A percentile compares a stretch with the other conserved stretches of the same genome.
phyloP scores from a whole-genome alignment of 1,140 invertebrate genomes.

The Drosophila micromelanica region DNA sequence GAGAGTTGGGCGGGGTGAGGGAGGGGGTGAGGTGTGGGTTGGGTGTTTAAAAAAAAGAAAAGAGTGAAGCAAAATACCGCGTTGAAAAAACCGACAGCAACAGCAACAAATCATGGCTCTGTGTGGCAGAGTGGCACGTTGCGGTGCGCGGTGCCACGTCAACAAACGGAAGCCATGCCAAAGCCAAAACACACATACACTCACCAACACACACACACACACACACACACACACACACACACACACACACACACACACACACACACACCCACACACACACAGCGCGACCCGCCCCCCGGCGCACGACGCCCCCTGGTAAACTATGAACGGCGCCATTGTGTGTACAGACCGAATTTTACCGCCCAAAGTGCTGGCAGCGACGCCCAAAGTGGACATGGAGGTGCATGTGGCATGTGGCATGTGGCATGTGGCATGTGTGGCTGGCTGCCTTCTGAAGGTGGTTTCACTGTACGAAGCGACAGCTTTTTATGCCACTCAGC shows the following conservation, averaged over 20 bases:
- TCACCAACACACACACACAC: too few species aligned
- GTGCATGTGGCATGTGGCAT: constrained; percentile 24
- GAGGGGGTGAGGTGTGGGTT: background rate
- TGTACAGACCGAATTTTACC: constrained; percentile 66
- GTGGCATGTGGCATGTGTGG: constrained; percentile 29
- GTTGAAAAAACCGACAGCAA: constrained; percentile 20
- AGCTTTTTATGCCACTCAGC: constrained; percentile 76
- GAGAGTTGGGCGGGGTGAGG: background rate
- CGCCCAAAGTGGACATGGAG: constrained; percentile 51
- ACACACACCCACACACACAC: constrained; percentile 1
- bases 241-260: constrained; percentile 17
- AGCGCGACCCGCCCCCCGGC: too few species aligned
- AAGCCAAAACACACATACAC: constrained; percentile 41
- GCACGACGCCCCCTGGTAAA: constrained; percentile 45
- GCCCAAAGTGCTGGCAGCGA: constrained; percentile 72
- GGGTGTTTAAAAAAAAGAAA: constrained; percentile 2
- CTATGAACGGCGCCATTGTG: constrained; percentile 68
- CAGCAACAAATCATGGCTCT: constrained; percentile 68
- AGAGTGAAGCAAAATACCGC: constrained; percentile 21
- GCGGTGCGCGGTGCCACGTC: constrained; percentile 18
- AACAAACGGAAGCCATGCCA: constrained; percentile 70
- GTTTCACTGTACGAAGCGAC: constrained; percentile 51
- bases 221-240: constrained; percentile 3
- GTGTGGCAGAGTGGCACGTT: constrained; percentile 36
- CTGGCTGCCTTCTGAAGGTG: constrained; percentile 11